Evolutionary conservation across 64 coral and sea anemone species (phyloP), one percentile per base, ranked within the genome.

Genomic region (Dendrophyllia cribrosa): DNA sequence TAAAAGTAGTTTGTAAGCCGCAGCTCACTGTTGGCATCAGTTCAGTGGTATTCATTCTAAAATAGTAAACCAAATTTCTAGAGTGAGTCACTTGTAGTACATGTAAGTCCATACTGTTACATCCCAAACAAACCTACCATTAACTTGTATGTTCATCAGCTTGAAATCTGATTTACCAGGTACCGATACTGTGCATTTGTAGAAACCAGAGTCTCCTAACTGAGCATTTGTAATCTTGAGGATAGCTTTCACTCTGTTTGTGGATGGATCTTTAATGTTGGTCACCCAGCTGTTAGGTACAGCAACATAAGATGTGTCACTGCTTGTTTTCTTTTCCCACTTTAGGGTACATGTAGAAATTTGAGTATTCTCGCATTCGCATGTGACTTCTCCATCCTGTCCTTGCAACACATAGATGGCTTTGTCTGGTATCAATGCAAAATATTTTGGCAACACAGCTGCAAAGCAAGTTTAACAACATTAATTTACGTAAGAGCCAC

Each of bases 151-250:
- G 1, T 2, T n/a, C 43, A 10, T 46, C 17, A 48, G 24, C 53
- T 9, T 10, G 17, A 1, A 19, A 23, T 9, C 9, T 6, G 17
- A 3, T 59, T 22, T 22, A 9, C 6, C 11, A 8, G 52, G 6
- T 0, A 63, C 85, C 1, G 56, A 50, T 66, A 87, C 51, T 9
- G 44, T 51, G 50, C 85, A 87, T 44, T 72, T 87, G 17, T 87
- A 87, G 4, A 8, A 7, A 19, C 22, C 67, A 34, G 3, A 10
- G 68, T 74, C 85, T 72, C 22, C n/a, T 12, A 20, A 14, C 64
- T 87, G 66, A 51, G 85, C 70, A 87, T 87, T 74, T 53, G 65
- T 72, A 46, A 87, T 15, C 9, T 6, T 51, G 3, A 87, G 53
- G 24, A 7, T 87, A 9, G 70, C 65, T 9, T 24, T 87, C 11